Percentiles rank a stretch among this genome's conserved stretches.
Evolutionary conservation across 2,888 invertebrate species (phyloP).

Genomic region (Chalcis sispes): DNA sequence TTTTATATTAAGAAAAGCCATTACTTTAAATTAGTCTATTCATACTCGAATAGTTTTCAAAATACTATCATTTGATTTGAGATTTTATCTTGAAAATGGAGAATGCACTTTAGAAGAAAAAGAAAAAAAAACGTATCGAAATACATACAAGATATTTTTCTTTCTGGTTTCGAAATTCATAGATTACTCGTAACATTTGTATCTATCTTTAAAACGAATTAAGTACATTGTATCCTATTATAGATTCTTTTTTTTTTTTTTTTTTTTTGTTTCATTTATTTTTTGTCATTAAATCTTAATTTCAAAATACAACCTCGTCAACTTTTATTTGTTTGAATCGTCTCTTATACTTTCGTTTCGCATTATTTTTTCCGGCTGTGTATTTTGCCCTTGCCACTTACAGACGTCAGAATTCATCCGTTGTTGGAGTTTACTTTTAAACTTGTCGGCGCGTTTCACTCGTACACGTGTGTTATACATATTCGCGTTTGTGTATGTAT

Average conservation of each 20-base stretch:
- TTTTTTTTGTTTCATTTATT: too few relatives aligned
- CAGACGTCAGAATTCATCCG: constrained; percentile 28
- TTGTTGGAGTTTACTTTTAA: constrained; percentile 15
- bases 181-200: too few relatives aligned
- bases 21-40: constrained; percentile 24
- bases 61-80: constrained; percentile 39
- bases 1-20: constrained; percentile 33
- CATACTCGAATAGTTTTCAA: constrained; percentile 25
- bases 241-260: too few relatives aligned
- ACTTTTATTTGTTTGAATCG: too few relatives aligned
- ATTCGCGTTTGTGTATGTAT: not conserved
- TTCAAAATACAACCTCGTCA: too few relatives aligned
- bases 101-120: constrained; percentile 18
- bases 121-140: constrained; percentile 2
- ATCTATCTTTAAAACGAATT: too few relatives aligned
- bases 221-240: too few relatives aligned
- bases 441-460: not conserved
- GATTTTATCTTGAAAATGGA: constrained; percentile 35
- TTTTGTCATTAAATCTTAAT: too few relatives aligned
- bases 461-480: not conserved
- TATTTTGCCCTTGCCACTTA: too few relatives aligned
- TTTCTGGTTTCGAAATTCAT: constrained; percentile 11
- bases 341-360: not conserved
- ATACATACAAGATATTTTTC: constrained; percentile 28
- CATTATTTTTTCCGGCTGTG: not conserved